These are phyloP conservation scores for Melanostigma gelatinosum DNA, from an alignment of 2,113 vertebrate genomes.

Conservation along the genomic window DNA sequence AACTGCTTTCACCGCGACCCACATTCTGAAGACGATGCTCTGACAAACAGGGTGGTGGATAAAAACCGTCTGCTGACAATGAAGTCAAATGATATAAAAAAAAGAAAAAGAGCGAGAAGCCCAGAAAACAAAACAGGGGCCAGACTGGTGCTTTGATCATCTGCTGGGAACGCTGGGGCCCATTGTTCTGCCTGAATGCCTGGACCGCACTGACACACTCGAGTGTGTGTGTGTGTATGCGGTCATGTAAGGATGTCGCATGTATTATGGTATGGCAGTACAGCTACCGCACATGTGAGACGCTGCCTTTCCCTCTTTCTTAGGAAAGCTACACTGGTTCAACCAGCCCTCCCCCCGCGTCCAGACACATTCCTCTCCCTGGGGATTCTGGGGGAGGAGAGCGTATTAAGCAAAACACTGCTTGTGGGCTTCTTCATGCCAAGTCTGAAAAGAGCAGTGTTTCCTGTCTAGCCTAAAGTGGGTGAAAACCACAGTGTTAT, in stretches of 20 bases:
- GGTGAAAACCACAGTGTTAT: conserved; percentile 54
- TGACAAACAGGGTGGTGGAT: conserved; percentile 41
- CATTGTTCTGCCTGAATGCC: conserved; percentile 57
- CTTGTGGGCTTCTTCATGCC: conserved; percentile 46
- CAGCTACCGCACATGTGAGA: conserved; percentile 36
- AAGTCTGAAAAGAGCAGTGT: conserved; percentile 55
- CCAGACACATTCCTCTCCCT: conserved; percentile 68
- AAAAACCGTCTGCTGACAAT: conserved; percentile 48
- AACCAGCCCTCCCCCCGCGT: conserved; percentile 26
- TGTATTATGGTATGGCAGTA: conserved; percentile 38
- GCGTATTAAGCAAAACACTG: conserved; percentile 45
- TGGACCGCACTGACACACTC: conserved; percentile 37
- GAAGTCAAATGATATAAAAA: conserved; percentile 34
- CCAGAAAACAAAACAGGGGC: conserved; percentile 52
- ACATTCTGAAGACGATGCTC: conserved; percentile 57
- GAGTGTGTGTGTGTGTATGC: conserved; percentile 23
- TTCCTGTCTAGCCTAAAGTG: conserved; percentile 55
- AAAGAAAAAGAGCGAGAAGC: conserved; percentile 13
- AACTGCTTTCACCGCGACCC: conserved; percentile 72
- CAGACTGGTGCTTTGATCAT: conserved; percentile 63
- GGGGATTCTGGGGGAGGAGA: conserved; percentile 34
- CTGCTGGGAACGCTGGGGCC: conserved; percentile 62
- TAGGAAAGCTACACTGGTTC: conserved; percentile 38
- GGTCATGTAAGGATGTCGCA: conserved; percentile 20
- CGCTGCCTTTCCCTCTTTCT: conserved; percentile 45